A percentile compares a stretch with the other conserved stretches of the same genome.
phyloP scores from a whole-genome alignment of 2,113 vertebrate species.

The Colius striatus region DNA sequence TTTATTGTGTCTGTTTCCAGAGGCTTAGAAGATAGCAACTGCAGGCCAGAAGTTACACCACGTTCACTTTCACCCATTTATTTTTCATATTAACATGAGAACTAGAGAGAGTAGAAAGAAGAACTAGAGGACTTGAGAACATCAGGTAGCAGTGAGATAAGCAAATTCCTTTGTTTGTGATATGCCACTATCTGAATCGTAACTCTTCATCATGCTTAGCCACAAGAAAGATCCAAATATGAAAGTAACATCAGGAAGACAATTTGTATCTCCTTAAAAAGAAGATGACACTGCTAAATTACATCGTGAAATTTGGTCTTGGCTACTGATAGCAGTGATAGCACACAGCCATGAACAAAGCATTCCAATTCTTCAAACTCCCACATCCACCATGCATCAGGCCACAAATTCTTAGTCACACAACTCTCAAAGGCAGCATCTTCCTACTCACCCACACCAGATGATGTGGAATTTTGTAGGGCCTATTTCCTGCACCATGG shows the following conservation, averaged over 20 bases:
- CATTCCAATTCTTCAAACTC: neutral
- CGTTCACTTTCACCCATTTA: neutral
- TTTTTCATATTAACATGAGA: neutral
- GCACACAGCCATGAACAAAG: neutral
- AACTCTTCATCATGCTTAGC: neutral
- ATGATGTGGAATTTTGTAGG: neutral
- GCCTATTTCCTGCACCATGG: neutral
- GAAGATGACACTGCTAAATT: neutral
- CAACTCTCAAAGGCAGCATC: neutral
- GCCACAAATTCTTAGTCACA: accelerated
- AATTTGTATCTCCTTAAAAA: neutral
- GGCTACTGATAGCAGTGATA: neutral
- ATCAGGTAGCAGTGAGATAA: neutral
- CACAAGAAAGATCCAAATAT: neutral
- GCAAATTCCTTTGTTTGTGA: neutral
- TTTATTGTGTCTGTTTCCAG: neutral
- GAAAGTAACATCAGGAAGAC: neutral
- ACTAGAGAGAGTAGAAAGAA: neutral
- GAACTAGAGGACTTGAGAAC: neutral
- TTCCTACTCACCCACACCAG: neutral
- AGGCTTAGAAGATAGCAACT: neutral
- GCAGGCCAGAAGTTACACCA: neutral
- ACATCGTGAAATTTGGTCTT: neutral
- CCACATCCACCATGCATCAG: neutral
- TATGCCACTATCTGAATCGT: neutral